Evolutionary conservation across 1,140 invertebrate genomes (phyloP).

Genomic region (Neodiprion lecontei): DNA sequence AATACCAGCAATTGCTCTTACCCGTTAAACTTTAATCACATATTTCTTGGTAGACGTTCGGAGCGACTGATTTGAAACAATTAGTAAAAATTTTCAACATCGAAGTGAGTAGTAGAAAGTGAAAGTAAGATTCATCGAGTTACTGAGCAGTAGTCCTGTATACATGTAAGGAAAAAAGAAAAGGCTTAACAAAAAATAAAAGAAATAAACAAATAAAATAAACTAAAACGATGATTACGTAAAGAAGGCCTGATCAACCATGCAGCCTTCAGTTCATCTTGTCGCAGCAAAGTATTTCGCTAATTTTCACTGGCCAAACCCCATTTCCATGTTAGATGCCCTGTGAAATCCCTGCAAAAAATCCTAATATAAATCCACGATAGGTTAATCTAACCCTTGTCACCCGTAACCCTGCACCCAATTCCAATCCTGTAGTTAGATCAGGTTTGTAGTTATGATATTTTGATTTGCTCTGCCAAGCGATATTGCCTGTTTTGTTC

Average conservation of each 20-base stretch:
- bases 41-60: not conserved
- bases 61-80: not conserved
- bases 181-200: not conserved
- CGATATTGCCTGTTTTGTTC: not conserved
- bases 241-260: conserved; percentile 49
- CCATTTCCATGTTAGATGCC: conserved; percentile 13
- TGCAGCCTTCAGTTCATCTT: conserved; percentile 47
- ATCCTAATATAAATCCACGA: conserved; percentile 21
- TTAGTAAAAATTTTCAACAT: not conserved
- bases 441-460: conserved; percentile 12
- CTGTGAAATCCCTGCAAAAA: conserved; percentile 20
- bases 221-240: not conserved
- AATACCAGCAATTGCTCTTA: not conserved
- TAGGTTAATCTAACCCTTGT: conserved; percentile 29
- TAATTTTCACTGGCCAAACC: conserved; percentile 12
- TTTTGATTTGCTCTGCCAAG: conserved; percentile 15
- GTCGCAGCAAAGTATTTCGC: conserved; percentile 11
- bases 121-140: not conserved
- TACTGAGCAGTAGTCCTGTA: not conserved
- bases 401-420: conserved; percentile 21
- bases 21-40: not conserved
- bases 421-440: conserved; percentile 17
- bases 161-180: not conserved
- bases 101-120: not conserved
- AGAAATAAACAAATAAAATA: not conserved